phyloP scores from a whole-genome alignment of 2,797 vertebrate genomes.

The Dipus sagitta region DNA sequence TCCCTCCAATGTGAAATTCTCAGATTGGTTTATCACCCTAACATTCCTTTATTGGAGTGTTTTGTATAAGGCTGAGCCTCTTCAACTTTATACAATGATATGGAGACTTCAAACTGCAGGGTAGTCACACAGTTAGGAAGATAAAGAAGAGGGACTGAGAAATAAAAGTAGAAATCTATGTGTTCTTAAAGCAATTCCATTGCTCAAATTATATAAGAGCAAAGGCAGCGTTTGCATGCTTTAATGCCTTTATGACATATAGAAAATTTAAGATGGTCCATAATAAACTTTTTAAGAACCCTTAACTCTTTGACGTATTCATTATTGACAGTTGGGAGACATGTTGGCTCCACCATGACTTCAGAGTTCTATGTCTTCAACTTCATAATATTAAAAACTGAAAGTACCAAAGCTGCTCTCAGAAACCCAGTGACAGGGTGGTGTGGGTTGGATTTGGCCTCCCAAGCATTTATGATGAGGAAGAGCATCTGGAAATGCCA shows the following conservation, averaged over 20 bases:
- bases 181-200: neutral
- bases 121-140: neutral
- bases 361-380: constrained; percentile 33
- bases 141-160: neutral
- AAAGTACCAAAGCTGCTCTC: neutral
- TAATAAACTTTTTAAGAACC: neutral
- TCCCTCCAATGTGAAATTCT: neutral
- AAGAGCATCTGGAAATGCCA: no score
- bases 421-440: neutral
- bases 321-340: neutral
- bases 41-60: neutral
- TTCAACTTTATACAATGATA: neutral
- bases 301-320: neutral
- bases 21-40: neutral
- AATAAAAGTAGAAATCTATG: neutral
- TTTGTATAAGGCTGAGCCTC: neutral
- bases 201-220: neutral
- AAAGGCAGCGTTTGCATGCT: neutral
- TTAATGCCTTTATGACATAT: neutral
- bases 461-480: neutral
- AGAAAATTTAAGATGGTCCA: neutral
- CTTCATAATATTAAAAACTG: constrained; percentile 23
- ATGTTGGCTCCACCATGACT: neutral
- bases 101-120: neutral
- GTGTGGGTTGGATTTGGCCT: neutral